Evolutionary conservation across 2,113 vertebrate species (phyloP), one percentile per base, ranked within the genome.

Genomic region (Colossoma macropomum): DNA sequence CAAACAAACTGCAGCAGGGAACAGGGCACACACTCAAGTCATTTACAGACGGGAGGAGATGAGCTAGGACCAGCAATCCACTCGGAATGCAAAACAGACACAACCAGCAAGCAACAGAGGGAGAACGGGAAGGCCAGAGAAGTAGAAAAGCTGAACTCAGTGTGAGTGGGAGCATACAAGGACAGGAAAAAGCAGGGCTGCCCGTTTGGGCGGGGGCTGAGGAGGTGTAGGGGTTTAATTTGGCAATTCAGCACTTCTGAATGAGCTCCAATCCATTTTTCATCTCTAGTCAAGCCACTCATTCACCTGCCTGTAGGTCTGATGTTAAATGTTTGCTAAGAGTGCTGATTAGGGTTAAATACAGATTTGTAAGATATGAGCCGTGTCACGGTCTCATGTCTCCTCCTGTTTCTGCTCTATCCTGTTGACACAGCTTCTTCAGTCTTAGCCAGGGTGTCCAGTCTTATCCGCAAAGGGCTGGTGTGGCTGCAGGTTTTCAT

Each of bases 61-160:
- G 74, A 83, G 74, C 45, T 48, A 83, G 52, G 66, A 71, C 50
- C 81, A 23, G 27, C 81, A 62, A 76, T 82, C 41, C 73, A 41
- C 62, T 70, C 48, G 69, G 81, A 82, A 77, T 83, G 81, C 65
- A 83, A 83, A 76, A 75, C 2, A 75, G 80, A 77, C 52, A 59
- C 60, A 62, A 56, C 27, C 32, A 23, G n/a, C 19, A 48, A 48
- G 4, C 41, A 19, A 48, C 65, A 65, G 74, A 28, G 21, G n/a
- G 27, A 75, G 15, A 79, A 75, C 10, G 72, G 30, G 71, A 76
- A 77, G 25, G 32, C 17, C 1, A 25, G 45, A 30, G 56, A 73
- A 56, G n/a, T 19, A 25, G 27, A 54, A 6, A 73, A 27, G 25
- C 56, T 60, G 56, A 60, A n/a, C 23, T 60, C 56, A n/a, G 59